phyloP scores from a whole-genome alignment of 2,797 vertebrate genomes.

The Novumbra hubbsi region DNA sequence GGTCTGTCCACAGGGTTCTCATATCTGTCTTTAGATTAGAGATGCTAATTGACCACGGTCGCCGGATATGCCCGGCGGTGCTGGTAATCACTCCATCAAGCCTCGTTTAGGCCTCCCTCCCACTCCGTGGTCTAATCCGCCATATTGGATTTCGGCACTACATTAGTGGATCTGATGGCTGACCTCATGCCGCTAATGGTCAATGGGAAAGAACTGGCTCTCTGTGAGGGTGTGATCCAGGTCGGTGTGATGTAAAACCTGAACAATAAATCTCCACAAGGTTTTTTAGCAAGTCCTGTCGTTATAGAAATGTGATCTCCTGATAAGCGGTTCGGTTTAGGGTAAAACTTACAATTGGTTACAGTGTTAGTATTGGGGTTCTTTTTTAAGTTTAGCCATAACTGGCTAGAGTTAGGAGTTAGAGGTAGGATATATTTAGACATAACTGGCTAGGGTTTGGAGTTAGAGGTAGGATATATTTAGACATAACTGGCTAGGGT shows the following conservation, averaged over 20 bases:
- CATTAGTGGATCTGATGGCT: slow-evolving; percentile 19
- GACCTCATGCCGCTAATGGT: neutral
- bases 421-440: no score
- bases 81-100: slow-evolving; percentile 45
- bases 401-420: no score
- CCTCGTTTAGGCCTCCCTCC: slow-evolving; percentile 46
- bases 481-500: no score
- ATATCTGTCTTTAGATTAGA: slow-evolving; percentile 33
- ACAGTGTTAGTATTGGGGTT: no score
- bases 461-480: no score
- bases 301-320: no score
- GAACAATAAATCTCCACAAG: no score
- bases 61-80: slow-evolving; percentile 23
- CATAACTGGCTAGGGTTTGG: no score
- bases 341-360: no score
- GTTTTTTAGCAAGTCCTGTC: no score
- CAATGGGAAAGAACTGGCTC: neutral
- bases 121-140: slow-evolving; percentile 39
- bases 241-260: neutral
- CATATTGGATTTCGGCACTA: slow-evolving; percentile 55
- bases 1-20: slow-evolving; percentile 30
- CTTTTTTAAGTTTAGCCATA: no score
- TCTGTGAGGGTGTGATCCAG: neutral
- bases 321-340: no score
- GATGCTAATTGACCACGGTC: slow-evolving; percentile 48